These are phyloP conservation scores for Pseudopodoces humilis DNA, from an alignment of 2,113 vertebrate species.

Conservation along the genomic window DNA sequence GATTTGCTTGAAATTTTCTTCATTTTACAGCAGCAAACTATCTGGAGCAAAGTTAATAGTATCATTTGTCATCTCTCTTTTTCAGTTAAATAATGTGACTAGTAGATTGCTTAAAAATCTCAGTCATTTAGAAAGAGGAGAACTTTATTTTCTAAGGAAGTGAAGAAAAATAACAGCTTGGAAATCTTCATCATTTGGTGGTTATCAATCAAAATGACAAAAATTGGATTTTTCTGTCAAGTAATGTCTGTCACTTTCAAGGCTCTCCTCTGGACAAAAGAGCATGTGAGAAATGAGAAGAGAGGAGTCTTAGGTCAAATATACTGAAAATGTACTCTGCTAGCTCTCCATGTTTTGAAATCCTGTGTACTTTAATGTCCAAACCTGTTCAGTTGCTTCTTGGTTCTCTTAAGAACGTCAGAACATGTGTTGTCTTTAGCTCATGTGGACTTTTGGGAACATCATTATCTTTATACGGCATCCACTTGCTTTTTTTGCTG, in stretches of 20 bases:
- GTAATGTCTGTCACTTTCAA: background rate
- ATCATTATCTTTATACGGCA: background rate
- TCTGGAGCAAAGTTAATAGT: background rate
- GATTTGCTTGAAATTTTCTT: background rate
- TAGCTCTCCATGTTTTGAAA: background rate
- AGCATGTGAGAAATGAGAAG: background rate
- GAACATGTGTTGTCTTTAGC: background rate
- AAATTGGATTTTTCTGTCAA: background rate
- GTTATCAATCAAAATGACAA: constrained; percentile 19
- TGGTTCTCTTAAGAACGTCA: background rate
- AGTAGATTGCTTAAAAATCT: background rate
- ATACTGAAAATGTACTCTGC: background rate
- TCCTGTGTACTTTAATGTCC: background rate
- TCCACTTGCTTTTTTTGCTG: background rate
- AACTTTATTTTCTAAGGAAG: constrained; percentile 5
- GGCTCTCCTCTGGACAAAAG: background rate
- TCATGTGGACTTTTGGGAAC: background rate
- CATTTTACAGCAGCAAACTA: background rate
- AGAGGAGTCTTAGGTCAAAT: background rate
- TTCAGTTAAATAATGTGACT: background rate
- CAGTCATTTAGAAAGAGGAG: background rate
- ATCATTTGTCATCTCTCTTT: background rate
- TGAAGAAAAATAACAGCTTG: background rate
- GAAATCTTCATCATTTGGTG: background rate
- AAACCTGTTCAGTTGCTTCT: background rate